These are phyloP conservation scores for Zaprionus vittiger DNA, from an alignment of 1,140 invertebrate species.

Conservation along the genomic window DNA sequence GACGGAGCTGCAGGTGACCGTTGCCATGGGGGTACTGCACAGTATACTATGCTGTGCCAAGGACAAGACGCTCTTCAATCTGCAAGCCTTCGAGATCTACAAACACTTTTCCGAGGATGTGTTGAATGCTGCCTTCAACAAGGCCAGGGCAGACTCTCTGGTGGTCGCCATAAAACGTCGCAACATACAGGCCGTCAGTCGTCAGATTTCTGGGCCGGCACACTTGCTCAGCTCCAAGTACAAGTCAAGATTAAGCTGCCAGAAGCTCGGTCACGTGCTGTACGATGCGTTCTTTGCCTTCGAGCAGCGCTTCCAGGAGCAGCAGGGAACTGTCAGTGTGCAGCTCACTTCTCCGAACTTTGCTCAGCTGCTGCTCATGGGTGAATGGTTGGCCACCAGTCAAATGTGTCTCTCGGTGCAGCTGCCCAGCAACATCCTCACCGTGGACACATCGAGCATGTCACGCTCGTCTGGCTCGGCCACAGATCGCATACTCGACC, in stretches of 20 bases:
- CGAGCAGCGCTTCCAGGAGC: constrained; percentile 32
- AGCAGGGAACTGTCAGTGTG: constrained; percentile 2
- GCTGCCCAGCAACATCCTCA: constrained; percentile 73
- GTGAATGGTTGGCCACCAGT: constrained; percentile 52
- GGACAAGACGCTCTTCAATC: constrained; percentile 87
- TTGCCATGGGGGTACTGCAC: constrained; percentile 86
- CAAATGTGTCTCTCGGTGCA: constrained; percentile 46
- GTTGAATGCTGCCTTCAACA: constrained; percentile 86
- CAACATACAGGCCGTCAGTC: constrained; percentile 55
- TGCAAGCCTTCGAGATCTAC: constrained; percentile 89
- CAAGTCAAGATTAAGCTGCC: constrained; percentile 60
- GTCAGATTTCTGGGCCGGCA: constrained; percentile 63
- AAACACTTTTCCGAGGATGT: constrained; percentile 89
- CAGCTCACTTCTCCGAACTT: constrained; percentile 67
- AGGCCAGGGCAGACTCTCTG: constrained; percentile 86
- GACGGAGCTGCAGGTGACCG: constrained; percentile 85
- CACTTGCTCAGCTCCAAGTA: constrained; percentile 76
- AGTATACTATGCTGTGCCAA: constrained; percentile 87
- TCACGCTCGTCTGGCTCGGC: constrained; percentile 41
- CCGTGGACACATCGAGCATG: constrained; percentile 69
- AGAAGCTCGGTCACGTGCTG: constrained; percentile 58
- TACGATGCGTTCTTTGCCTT: constrained; percentile 61
- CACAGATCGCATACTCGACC: constrained; percentile 74
- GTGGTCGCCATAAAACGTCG: constrained; percentile 83
- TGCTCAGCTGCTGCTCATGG: constrained; percentile 65